Evolutionary conservation across 1,140 invertebrate species (phyloP).

Genomic region (Heliconius nattereri): DNA sequence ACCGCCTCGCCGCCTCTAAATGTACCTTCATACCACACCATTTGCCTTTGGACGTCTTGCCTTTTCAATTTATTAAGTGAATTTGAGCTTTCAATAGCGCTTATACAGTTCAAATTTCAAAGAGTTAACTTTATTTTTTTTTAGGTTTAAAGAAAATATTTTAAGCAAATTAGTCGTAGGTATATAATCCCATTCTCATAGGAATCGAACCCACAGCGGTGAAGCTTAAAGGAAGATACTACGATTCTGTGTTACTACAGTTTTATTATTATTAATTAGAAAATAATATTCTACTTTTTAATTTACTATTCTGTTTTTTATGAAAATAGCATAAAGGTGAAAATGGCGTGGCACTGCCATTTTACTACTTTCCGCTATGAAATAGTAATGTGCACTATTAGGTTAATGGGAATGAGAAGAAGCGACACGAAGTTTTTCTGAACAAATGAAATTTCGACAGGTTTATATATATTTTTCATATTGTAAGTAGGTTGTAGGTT

Average conservation of each 20-base stretch:
- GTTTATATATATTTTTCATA: neutral
- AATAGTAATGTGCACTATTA: neutral
- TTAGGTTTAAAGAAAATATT: too few relatives aligned
- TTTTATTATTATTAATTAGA: too few relatives aligned
- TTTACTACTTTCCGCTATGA: neutral
- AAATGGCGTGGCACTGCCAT: neutral
- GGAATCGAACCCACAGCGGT: too few relatives aligned
- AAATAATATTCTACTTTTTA: too few relatives aligned
- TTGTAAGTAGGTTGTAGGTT: too few relatives aligned
- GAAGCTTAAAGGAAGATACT: too few relatives aligned
- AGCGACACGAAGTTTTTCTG: neutral
- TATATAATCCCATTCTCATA: too few relatives aligned
- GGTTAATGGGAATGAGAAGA: neutral
- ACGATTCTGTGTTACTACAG: too few relatives aligned
- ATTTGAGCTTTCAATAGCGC: neutral
- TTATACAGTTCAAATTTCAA: neutral
- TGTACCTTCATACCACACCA: constrained; percentile 38
- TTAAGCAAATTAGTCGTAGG: too few relatives aligned
- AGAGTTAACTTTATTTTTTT: neutral
- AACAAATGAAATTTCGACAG: neutral
- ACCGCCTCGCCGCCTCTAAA: constrained; percentile 50
- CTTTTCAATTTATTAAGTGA: neutral
- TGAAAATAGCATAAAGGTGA: neutral
- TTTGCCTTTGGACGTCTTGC: neutral
- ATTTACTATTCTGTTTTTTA: too few relatives aligned